Conservation (phyloP, 2,888 invertebrate species). For the Acanthosepion pharaonis region DNA sequence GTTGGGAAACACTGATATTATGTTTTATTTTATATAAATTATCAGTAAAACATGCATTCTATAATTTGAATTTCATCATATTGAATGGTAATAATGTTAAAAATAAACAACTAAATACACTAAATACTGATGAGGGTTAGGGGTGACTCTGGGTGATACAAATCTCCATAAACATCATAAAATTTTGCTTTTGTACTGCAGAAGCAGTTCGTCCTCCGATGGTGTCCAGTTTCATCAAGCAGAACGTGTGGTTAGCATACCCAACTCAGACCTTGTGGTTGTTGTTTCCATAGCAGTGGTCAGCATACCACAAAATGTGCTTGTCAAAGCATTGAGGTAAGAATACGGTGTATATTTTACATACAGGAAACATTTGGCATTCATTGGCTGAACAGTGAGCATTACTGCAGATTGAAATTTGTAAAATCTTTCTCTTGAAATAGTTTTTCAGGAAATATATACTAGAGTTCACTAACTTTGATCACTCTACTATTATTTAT, state of each 20-base stretch:
- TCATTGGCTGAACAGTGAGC: too few relatives aligned
- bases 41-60: too few relatives aligned
- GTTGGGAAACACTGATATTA: too few relatives aligned
- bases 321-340: slow-evolving; percentile 43
- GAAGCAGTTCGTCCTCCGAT: background rate
- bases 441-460: too few relatives aligned
- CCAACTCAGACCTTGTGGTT: slow-evolving; percentile 39
- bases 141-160: too few relatives aligned
- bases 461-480: too few relatives aligned
- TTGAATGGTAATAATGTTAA: background rate
- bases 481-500: too few relatives aligned
- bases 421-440: too few relatives aligned
- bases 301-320: background rate
- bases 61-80: too few relatives aligned
- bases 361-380: too few relatives aligned
- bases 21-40: too few relatives aligned
- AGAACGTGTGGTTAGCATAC: slow-evolving; percentile 34
- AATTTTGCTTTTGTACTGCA: background rate
- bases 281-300: slow-evolving; percentile 34
- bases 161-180: background rate
- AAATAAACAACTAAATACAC: background rate
- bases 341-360: background rate
- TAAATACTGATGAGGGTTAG: background rate
- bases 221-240: slow-evolving; percentile 40
- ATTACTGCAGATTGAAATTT: too few relatives aligned